phyloP scores from a whole-genome alignment of 2,113 vertebrate species.

The Glaucomys volans region DNA sequence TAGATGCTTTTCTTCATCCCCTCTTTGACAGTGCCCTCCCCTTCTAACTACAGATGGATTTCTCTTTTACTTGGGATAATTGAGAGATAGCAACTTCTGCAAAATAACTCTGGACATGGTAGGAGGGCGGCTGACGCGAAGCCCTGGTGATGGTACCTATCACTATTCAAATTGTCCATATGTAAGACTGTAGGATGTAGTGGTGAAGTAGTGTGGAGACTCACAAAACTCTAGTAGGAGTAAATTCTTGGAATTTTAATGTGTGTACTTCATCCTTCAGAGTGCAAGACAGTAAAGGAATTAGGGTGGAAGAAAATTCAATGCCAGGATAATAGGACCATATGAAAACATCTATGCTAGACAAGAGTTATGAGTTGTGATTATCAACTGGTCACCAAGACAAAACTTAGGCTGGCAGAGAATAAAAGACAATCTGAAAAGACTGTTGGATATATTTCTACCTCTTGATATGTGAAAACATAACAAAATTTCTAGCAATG shows the following conservation, averaged over 20 bases:
- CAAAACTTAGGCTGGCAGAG: background rate
- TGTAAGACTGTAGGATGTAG: background rate
- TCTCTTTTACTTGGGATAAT: background rate
- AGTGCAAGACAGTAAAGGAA: background rate
- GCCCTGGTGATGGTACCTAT: background rate
- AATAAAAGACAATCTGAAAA: background rate
- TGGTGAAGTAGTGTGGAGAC: background rate
- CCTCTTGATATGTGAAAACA: constrained; percentile 31
- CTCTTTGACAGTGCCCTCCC: background rate
- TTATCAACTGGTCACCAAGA: background rate
- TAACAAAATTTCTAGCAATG: constrained; percentile 4
- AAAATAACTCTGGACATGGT: background rate
- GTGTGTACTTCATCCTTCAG: constrained; percentile 27
- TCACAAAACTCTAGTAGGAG: background rate
- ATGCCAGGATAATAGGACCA: background rate
- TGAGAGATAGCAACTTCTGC: background rate
- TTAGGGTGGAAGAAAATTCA: background rate
- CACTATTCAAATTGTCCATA: background rate
- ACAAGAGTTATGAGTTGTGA: background rate
- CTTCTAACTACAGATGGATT: background rate
- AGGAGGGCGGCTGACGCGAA: background rate
- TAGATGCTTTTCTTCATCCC: background rate
- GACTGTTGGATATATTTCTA: background rate
- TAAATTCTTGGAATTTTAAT: constrained; percentile 31
- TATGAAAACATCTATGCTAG: background rate